Conservation (phyloP, 2,113 vertebrate species). For the Cyanoderma ruficeps region DNA sequence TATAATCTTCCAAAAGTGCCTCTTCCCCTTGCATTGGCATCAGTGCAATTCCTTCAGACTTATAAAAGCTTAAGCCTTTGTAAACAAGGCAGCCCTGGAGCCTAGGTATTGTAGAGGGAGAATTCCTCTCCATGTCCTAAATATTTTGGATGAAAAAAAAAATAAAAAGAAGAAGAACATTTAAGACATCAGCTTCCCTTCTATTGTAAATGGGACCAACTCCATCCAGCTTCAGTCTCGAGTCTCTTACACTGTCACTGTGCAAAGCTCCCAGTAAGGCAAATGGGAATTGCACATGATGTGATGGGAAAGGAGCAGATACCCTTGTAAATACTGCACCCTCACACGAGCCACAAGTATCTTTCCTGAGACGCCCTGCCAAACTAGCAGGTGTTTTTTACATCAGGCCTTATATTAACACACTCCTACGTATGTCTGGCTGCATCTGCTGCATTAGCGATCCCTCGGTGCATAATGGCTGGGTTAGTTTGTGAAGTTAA, state of each 20-base stretch:
- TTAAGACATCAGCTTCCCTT: background rate
- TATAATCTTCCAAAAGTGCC: background rate
- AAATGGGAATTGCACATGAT: background rate
- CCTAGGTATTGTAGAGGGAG: background rate
- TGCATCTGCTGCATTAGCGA: constrained; percentile 36
- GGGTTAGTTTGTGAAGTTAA: constrained; percentile 42
- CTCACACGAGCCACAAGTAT: constrained; percentile 6
- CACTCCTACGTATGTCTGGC: constrained; percentile 35
- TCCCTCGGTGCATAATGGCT: background rate
- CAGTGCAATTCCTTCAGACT: background rate
- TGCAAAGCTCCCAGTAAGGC: background rate
- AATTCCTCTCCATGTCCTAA: background rate
- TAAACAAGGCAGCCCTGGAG: constrained; percentile 6
- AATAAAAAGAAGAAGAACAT: background rate
- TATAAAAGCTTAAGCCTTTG: background rate
- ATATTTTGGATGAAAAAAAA: background rate
- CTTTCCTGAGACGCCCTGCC: constrained; percentile 24
- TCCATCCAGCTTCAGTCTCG: background rate
- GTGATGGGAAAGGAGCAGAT: background rate
- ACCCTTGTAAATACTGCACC: constrained; percentile 7
- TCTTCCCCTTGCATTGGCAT: background rate
- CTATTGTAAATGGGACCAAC: background rate
- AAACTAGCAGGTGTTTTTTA: constrained; percentile 56
- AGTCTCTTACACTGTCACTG: background rate
- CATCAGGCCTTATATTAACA: constrained; percentile 53